Evolutionary conservation across 2,888 invertebrate species (phyloP), one percentile per base, ranked within the genome.

Genomic region (Uloborus plumipes): DNA sequence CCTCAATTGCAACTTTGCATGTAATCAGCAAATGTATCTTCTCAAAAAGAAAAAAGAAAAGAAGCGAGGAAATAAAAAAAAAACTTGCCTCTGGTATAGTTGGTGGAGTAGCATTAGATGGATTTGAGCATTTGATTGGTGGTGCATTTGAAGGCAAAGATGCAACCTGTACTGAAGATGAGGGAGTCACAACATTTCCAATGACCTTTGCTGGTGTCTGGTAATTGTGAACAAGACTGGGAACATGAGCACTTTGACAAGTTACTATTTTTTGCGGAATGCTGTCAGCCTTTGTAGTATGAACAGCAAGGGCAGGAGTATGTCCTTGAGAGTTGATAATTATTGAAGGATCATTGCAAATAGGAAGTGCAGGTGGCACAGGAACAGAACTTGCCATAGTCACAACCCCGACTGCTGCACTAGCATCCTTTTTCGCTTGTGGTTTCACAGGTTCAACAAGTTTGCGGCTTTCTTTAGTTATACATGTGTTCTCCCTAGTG

Each of bases 81-180:
- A 26, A 13, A 39, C 13, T 66, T 72, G 77, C 82, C 77, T 83
- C 82, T 72, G 82, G 49, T 62, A 66, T 77, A 20, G 55, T 20
- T 51, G 51, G 13, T 15, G 69, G 26, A 31, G 58, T 11, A 31
- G 77, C 39, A 62, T 26, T 62, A 15, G 53, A 26, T 26, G 26
- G 26, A 26, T 26, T 66, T 16, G 64, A 50, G 22, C 55, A 62
- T 11, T 67, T 72, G 16, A 51, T 77, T 67, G 66, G 26, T 16
- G 59, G 26, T 16, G 59, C 82, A 62, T 2, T 72, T 50, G 73
- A 47, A 65, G 71, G 20, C 47, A 67, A 58, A 13, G 66, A 14
- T 61, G 72, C 26, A 26, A 69, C 26, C 59, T 71, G 65, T 49
- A 61, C 64, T 6, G 59, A 18, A 55, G 76, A 53, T 18, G 72